Evolutionary conservation across 1,140 invertebrate species (phyloP).

Genomic region (Megalopta genalis): DNA sequence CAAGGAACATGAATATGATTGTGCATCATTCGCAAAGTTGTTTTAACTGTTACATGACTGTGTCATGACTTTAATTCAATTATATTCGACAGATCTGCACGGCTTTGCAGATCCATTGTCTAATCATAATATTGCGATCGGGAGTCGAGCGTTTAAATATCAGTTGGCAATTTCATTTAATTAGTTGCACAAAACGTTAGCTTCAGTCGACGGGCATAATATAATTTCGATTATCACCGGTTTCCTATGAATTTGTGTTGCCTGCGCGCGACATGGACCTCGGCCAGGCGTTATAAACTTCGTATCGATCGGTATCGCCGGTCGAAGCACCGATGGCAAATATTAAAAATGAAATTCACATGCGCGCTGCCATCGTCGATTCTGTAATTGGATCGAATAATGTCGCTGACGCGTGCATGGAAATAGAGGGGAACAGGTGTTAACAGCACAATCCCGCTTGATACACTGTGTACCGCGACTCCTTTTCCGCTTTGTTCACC

Average conservation of each 20-base stretch:
- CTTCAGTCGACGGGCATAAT: neutral
- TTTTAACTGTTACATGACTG: no score
- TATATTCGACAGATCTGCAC: no score
- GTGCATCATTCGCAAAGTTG: no score
- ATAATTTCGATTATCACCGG: neutral
- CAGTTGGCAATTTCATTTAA: no score
- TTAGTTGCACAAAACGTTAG: no score
- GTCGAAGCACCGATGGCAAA: neutral
- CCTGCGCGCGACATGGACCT: neutral
- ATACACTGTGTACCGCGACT: neutral
- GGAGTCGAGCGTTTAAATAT: no score
- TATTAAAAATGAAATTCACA: neutral
- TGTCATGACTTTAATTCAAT: no score
- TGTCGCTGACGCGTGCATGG: neutral
- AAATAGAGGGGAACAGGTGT: neutral
- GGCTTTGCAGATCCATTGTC: no score
- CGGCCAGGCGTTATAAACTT: neutral
- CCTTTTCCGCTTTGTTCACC: neutral
- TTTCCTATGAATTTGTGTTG: neutral
- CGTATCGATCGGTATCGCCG: neutral
- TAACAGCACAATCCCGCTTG: neutral
- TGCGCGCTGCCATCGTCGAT: neutral
- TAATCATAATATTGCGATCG: no score
- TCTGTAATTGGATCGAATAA: conserved; percentile 13
- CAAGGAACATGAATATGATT: no score